Evolutionary conservation across 2,888 invertebrate genomes (phyloP).

Genomic region (Meandrusa payeni): DNA sequence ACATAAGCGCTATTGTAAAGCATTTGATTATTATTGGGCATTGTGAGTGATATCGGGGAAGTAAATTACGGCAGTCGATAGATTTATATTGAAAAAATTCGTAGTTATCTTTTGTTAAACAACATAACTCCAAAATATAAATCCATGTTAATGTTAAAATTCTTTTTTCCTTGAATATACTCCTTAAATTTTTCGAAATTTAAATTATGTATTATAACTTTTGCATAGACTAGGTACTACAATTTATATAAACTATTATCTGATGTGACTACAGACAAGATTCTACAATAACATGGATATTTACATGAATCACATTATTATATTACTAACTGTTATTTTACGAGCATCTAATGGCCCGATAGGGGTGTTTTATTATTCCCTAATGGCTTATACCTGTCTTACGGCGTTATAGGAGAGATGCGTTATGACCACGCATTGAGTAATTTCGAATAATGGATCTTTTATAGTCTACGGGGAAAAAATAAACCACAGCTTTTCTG

Average conservation of each 20-base stretch:
- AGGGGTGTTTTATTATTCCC: constrained; percentile 78
- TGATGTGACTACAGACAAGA: constrained; percentile 28
- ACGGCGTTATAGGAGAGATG: constrained; percentile 57
- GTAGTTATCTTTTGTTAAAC: too few relatives aligned
- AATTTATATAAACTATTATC: constrained; percentile 1
- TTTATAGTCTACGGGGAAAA: constrained; percentile 50
- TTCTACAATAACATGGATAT: constrained; percentile 65
- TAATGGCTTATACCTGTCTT: constrained; percentile 80
- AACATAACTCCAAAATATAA: too few relatives aligned
- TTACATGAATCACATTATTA: constrained; percentile 75
- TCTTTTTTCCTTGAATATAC: too few relatives aligned
- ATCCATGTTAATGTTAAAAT: too few relatives aligned
- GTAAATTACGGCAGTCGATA: too few relatives aligned
- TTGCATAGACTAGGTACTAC: too few relatives aligned
- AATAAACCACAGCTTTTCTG: constrained; percentile 5
- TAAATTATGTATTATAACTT: too few relatives aligned
- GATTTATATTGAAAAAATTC: too few relatives aligned
- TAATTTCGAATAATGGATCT: constrained; percentile 74
- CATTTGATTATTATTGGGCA: too few relatives aligned
- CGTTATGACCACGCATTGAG: constrained; percentile 68
- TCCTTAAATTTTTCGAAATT: too few relatives aligned
- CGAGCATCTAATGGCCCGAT: constrained; percentile 77
- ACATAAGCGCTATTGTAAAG: too few relatives aligned
- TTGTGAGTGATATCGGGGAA: too few relatives aligned
- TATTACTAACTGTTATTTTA: constrained; percentile 80